These are phyloP conservation scores for Lanius collurio DNA, from an alignment of 2,113 vertebrate genomes.

Conservation along the genomic window DNA sequence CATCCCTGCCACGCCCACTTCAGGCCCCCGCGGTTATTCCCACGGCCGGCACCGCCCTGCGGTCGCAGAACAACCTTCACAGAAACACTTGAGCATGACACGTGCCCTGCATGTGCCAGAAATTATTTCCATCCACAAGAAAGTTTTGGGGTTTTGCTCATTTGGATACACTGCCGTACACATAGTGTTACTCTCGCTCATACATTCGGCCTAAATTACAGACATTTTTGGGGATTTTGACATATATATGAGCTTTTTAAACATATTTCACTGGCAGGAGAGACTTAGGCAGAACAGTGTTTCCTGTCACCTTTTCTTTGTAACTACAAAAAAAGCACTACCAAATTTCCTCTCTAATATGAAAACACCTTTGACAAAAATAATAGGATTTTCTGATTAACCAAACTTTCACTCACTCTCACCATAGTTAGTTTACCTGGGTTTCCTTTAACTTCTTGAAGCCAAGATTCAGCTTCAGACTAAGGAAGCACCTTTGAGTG, in stretches of 20 bases:
- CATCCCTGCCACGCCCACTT: rapidly evolving
- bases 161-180: not conserved
- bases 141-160: not conserved
- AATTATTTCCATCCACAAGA: not conserved
- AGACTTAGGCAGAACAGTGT: not conserved
- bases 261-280: not conserved
- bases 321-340: not conserved
- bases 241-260: not conserved
- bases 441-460: not conserved
- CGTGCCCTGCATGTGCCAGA: rapidly evolving
- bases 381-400: not conserved
- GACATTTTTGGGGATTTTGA: not conserved
- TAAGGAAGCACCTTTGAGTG: not conserved
- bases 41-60: rapidly evolving
- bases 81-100: rapidly evolving
- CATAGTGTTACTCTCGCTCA: not conserved
- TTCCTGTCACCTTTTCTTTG: not conserved
- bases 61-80: rapidly evolving
- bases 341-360: not conserved
- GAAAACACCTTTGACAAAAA: not conserved
- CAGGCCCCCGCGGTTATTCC: rapidly evolving
- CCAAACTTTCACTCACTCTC: not conserved
- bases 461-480: not conserved
- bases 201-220: not conserved
- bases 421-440: not conserved